Evolutionary conservation across 2,888 invertebrate species (phyloP), one percentile per base, ranked within the genome.

Genomic region (Sepiola atlantica): DNA sequence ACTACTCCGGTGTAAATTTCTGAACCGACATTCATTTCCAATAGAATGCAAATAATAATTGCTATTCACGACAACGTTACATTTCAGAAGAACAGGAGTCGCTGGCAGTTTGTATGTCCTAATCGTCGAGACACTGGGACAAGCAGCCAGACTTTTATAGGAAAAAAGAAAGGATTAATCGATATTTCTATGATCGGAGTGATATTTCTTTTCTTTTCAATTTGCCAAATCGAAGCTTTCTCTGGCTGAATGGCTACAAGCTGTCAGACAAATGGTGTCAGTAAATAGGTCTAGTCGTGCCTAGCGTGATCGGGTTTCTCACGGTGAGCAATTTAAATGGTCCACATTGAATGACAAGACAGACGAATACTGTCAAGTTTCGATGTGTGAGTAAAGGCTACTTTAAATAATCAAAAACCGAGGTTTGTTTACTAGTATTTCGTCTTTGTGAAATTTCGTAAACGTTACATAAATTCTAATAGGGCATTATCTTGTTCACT

Each of bases 261-360:
- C 77, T 77, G 77, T 77, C 77, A 77, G 77, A 77, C 77, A 77
- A 77, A 77, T 77, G 32, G n/a, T 77, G 77, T 77, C 77, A 77
- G 77, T 77, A 77, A 77, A 77, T 77, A 77, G 77, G 77, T 77
- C 77, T 77, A 77, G 77, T n/a, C 77, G n/a, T 77, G 21, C n/a
- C 16, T n/a, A 32, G n/a, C 77, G 77, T 77, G 77, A 77, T 77
- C 77, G 18, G n/a, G 77, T 77, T 77, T 77, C 77, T n/a, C 32
- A 77, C n/a, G 32, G 77, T 16, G 77, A 4, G 32, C 14, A 77
- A 32, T n/a, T n/a, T n/a, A n/a, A 77, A 77, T n/a, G n/a, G 14
- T 77, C 32, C n/a, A 14, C 16, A n/a, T 16, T 77, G n/a, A 77
- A 77, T 77, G 77, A 77, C 77, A 77, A 77, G 77, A 77, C 16